A percentile compares a stretch with the other conserved stretches of the same genome.
These are phyloP conservation scores for Chrysopilus asiliformis DNA, from an alignment of 2,888 invertebrate genomes.

Conservation along the genomic window DNA sequence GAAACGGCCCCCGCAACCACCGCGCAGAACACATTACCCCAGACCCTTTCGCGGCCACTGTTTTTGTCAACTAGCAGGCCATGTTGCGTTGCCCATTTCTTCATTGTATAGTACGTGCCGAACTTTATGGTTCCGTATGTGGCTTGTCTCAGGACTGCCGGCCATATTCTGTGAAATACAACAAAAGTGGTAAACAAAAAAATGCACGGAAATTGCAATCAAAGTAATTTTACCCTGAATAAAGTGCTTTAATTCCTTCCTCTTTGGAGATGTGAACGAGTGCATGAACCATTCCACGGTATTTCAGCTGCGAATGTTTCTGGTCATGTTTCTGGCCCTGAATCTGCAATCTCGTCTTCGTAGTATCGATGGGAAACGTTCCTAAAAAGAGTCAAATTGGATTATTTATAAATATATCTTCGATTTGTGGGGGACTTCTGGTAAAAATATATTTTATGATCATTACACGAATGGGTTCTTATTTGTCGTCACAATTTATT, in stretches of 20 bases:
- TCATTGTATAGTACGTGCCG: conserved; percentile 86
- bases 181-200: not conserved
- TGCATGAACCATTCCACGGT: conserved; percentile 87
- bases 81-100: conserved; percentile 49
- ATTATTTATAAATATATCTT: no score
- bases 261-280: conserved; percentile 71
- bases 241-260: conserved; percentile 75
- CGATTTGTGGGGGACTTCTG: no score
- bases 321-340: conserved; percentile 81
- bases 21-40: conserved; percentile 67
- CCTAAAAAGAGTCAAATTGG: no score
- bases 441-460: no score
- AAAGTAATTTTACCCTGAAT: conserved; percentile 57
- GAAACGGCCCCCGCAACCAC: conserved; percentile 59
- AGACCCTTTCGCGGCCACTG: conserved; percentile 41
- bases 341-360: conserved; percentile 86
- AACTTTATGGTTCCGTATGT: conserved; percentile 95
- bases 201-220: not conserved
- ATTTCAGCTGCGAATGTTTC: conserved; percentile 58
- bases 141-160: conserved; percentile 82
- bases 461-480: no score
- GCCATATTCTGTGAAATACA: conserved; percentile 62
- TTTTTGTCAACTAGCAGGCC: conserved; percentile 34
- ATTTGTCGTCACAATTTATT: no score
- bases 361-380: conserved; percentile 93